Conservation (phyloP, 2,797 vertebrate genomes). For the Acrocephalus scirpaceus region DNA sequence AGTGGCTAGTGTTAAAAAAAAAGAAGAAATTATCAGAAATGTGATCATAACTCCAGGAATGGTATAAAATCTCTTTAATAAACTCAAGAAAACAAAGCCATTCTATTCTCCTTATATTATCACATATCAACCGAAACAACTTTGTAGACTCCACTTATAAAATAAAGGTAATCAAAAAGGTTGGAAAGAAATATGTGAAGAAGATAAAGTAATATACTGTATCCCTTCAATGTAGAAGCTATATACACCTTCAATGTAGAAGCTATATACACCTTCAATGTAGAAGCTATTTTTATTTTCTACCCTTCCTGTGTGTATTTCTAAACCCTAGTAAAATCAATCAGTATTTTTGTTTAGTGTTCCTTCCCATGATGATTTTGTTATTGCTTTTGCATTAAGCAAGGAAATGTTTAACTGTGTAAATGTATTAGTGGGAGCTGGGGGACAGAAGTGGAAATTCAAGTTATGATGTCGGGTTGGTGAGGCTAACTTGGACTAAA, state of each 20-base stretch:
- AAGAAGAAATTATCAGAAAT: background rate
- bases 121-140: background rate
- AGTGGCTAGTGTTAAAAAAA: background rate
- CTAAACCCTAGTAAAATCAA: background rate
- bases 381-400: background rate
- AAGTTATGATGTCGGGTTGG: background rate
- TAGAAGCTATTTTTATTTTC: background rate
- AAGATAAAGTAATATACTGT: background rate
- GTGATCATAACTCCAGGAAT: background rate
- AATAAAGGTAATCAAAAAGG: background rate
- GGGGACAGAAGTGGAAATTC: background rate
- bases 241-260: background rate
- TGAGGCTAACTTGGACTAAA: background rate
- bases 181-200: background rate
- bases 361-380: background rate
- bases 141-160: background rate
- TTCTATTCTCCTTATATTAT: background rate
- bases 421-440: background rate
- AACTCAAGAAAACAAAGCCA: background rate
- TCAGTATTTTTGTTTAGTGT: background rate
- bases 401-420: background rate
- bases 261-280: background rate
- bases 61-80: background rate
- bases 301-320: background rate
- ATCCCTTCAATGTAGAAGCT: background rate